Base-by-base conservation (phyloP, 2,888 invertebrate species). In the Charanyca ferruginea region DNA sequence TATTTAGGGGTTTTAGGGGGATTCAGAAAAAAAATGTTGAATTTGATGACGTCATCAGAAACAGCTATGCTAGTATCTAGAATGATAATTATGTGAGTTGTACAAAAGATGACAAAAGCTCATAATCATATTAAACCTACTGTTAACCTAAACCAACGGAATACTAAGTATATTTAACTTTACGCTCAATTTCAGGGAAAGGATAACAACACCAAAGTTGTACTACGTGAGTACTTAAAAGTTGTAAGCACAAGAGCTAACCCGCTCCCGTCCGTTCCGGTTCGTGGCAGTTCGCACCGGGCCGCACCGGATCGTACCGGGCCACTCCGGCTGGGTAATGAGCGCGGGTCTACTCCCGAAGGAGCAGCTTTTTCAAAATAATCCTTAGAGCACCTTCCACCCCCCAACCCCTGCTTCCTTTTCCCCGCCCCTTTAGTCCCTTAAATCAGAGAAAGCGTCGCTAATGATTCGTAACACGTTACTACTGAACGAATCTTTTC, bases 401-500 rank as follows among this genome's bases (percentile, higher is more conserved):
- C 35, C 9, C 22, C 1, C 5, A 3, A n/a, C 13, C 7, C 11
- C n/a, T 1, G 2, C n/a, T 11, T 8, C 4, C n/a, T 2, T 0
- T 18, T 9, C 48, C 7, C 28, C 38, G 11, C 48, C 11, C 38
- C 38, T 16, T 52, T 16, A 16, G 47, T 32, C 32, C 45, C 47
- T 41, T 23, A 28, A 59, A 65, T 70, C 66, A 66, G 48, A 75
- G 58, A 25, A 59, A 57, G 42, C 57, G 44, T 69, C 58, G 23
- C 62, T 75, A 75, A 75, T 76, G 71, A 63, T 35, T 66, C 66
- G 44, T 42, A 51, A 20, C 48, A 35, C 58, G 54, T 44, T n/a
- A 38, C 64, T 18, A 35, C 18, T 20, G 35, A 52, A 42, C 47
- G 22, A 57, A 44, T 44, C 42, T 69, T 61, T 57, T 58, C 52